Conservation (phyloP, 2,113 vertebrate genomes). For the Lampris megalopsis region DNA sequence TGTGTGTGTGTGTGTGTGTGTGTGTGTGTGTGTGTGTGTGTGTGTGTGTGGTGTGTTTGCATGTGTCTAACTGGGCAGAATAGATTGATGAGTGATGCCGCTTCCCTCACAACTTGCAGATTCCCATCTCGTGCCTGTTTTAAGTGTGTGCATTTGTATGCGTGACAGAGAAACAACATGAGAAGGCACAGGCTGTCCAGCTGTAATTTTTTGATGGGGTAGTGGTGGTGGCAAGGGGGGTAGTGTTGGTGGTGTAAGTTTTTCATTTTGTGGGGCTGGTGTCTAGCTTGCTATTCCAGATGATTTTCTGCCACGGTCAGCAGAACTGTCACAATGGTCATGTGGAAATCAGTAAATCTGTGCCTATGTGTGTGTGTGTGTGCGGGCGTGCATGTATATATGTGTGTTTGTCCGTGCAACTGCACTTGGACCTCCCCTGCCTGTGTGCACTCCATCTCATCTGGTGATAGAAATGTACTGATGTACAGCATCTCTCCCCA, state of each 20-base stretch:
- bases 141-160: not conserved
- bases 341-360: constrained; percentile 12
- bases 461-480: not conserved
- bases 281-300: not conserved
- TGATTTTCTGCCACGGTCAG: constrained; percentile 4
- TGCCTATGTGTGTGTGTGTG: not conserved
- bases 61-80: constrained; percentile 37
- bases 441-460: not conserved
- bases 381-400: not conserved
- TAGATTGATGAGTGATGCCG: constrained; percentile 62
- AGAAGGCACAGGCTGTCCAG: not conserved
- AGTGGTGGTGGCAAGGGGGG: too few species aligned
- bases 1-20: constrained; percentile 26
- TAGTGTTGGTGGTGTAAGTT: not conserved
- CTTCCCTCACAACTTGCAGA: constrained; percentile 61
- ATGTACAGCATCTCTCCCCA: constrained; percentile 14
- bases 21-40: constrained; percentile 14
- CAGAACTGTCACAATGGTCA: constrained; percentile 2
- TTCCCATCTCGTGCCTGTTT: constrained; percentile 35
- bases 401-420: not conserved
- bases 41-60: constrained; percentile 27
- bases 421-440: too few species aligned
- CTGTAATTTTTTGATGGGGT: not conserved
- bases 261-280: not conserved
- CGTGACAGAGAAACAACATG: not conserved